Evolutionary conservation across 2,888 invertebrate species (phyloP), one percentile per base, ranked within the genome.

Genomic region (Apodemia hepburni): DNA sequence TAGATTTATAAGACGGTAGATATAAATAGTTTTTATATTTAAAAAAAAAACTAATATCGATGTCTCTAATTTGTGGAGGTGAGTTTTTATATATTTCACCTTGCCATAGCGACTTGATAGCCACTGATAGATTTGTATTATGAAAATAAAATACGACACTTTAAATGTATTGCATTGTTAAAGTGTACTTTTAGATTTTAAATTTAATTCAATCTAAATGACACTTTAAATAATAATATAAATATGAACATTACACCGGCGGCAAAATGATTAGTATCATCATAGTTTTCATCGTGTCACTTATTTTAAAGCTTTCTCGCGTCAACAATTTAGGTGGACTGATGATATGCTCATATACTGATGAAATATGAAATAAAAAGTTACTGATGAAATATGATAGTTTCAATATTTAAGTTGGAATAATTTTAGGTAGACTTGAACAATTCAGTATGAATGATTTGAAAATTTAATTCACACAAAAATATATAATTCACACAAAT

Each of bases 1-100:
- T 83, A 85, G 74, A 70, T 72, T 62, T 69, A 68, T 67, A 70
- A 66, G 62, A 68, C 65, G 35, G 69, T 68, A 70, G 70, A 69
- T 64, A 64, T 68, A 66, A 72, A 72, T 75, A 71, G 68, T 71
- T 75, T 77, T 69, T 71, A 77, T 74, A 77, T 54, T 57, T 17
- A 61, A n/a, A 61, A 4, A 61, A 58, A 61, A 73, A 71, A 73
- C 68, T 72, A 75, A 73, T 77, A 71, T 72, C 75, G 73, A 91
- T 91, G 90, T 88, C 90, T 80, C 78, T 91, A 33, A 83, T 91
- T 70, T 89, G 89, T 75, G 87, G 90, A 87, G 90, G 90, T 91
- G 77, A 90, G 90, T 87, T 71, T 66, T 29, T 69, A 62, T 64
- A 62, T 63, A 64, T 67, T 47, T 72, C 69, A 64, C 69, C 71